phyloP scores from a whole-genome alignment of 2,113 vertebrate species.

The Odocoileus hemionus region DNA sequence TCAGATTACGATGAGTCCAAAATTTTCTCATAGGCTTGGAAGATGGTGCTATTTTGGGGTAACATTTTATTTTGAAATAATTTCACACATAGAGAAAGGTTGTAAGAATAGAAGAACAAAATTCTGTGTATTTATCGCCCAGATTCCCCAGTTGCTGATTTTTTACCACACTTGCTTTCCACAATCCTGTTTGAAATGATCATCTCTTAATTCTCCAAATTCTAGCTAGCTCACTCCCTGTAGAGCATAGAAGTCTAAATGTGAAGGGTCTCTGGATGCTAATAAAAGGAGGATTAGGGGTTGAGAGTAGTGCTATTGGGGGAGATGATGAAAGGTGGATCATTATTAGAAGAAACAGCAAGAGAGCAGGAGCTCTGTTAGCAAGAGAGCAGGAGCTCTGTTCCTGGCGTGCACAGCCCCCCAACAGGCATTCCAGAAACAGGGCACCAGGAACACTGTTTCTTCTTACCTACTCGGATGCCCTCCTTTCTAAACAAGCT shows the following conservation, averaged over 20 bases:
- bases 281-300: background rate
- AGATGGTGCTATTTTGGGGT: background rate
- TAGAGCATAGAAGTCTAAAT: background rate
- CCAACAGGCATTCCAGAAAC: background rate
- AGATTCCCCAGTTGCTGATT: background rate
- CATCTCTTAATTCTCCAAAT: background rate
- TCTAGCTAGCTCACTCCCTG: background rate
- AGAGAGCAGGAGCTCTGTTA: background rate
- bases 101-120: background rate
- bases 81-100: background rate
- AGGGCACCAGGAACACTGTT: background rate
- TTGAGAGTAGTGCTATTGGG: background rate
- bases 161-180: background rate
- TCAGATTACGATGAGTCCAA: background rate
- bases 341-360: background rate
- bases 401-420: fast-evolving
- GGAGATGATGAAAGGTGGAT: background rate
- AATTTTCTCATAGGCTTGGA: background rate
- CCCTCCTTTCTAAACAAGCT: background rate
- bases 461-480: background rate
- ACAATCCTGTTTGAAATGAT: background rate
- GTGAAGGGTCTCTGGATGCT: background rate
- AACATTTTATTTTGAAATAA: slow-evolving; percentile 26
- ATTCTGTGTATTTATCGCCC: fast-evolving
- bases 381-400: fast-evolving